A percentile compares a stretch with the other conserved stretches of the same genome.
Evolutionary conservation across 2,797 vertebrate genomes (phyloP).

Genomic region (Orientallactaga sibirica): DNA sequence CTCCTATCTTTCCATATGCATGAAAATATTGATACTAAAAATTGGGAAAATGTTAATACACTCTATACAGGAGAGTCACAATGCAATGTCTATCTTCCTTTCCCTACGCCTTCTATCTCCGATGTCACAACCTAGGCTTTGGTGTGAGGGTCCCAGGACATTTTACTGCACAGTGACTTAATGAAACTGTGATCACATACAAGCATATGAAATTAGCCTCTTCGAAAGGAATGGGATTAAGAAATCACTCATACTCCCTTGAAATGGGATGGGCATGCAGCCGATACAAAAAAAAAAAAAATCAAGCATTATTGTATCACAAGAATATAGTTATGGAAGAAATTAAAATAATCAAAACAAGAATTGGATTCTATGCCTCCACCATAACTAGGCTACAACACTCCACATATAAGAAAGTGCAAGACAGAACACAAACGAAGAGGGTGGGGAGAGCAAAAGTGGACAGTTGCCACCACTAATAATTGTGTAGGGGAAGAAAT

Average conservation of each 20-base stretch:
- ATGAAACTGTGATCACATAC: background rate
- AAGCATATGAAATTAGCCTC: background rate
- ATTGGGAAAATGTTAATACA: background rate
- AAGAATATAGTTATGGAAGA: background rate
- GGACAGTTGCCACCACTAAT: background rate
- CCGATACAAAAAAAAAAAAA: conserved; percentile 14
- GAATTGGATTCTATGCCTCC: background rate
- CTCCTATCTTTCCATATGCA: background rate
- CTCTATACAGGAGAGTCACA: background rate
- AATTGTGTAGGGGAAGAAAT: background rate
- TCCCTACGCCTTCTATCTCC: background rate
- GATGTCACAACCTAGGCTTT: background rate
- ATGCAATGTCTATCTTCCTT: background rate
- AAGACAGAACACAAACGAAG: background rate
- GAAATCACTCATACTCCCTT: conserved; percentile 3
- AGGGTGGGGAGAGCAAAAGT: accelerated
- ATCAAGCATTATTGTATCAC: background rate
- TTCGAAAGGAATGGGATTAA: conserved; percentile 1
- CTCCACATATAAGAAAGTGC: background rate
- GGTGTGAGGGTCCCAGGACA: background rate
- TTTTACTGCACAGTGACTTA: background rate
- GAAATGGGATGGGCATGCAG: background rate
- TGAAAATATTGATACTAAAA: conserved; percentile 32
- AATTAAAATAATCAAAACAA: conserved; percentile 34
- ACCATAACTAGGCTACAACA: background rate